A percentile compares a stretch with the other conserved stretches of the same genome.
Conservation (phyloP, 2,888 invertebrate genomes). For the Pristionchus maxplancki region DNA sequence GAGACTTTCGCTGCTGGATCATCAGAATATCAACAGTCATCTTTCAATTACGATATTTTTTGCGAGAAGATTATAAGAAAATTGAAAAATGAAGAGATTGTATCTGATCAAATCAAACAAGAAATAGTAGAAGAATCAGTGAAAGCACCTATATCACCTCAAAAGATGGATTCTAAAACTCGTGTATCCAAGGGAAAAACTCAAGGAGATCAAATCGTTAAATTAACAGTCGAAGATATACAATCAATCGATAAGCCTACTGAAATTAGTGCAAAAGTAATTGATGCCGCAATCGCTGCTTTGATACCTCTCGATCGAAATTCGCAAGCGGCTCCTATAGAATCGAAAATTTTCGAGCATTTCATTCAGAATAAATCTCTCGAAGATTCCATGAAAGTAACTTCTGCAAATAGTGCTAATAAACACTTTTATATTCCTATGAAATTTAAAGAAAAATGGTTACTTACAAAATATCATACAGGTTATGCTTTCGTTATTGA, state of each 20-base stretch:
- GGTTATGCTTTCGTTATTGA: background rate
- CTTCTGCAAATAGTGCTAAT: background rate
- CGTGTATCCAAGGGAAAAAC: background rate
- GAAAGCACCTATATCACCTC: too few relatives aligned
- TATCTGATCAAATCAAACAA: too few relatives aligned
- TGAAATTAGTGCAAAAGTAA: background rate
- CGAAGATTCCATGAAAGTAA: background rate
- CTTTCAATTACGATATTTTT: background rate
- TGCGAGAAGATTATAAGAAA: background rate
- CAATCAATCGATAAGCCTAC: background rate
- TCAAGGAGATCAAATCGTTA: background rate
- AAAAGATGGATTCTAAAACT: too few relatives aligned
- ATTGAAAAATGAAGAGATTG: background rate
- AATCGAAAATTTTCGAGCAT: background rate
- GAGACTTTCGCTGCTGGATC: background rate
- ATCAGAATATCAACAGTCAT: background rate
- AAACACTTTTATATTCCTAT: background rate
- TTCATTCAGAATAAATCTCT: background rate
- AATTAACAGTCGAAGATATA: background rate
- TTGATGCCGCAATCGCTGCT: background rate
- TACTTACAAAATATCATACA: background rate
- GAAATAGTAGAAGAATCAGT: background rate
- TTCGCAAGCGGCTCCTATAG: background rate
- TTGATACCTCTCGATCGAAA: background rate
- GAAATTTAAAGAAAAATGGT: background rate